These are phyloP conservation scores for Ennomos quercinarius DNA, from an alignment of 2,888 invertebrate genomes.

Conservation along the genomic window DNA sequence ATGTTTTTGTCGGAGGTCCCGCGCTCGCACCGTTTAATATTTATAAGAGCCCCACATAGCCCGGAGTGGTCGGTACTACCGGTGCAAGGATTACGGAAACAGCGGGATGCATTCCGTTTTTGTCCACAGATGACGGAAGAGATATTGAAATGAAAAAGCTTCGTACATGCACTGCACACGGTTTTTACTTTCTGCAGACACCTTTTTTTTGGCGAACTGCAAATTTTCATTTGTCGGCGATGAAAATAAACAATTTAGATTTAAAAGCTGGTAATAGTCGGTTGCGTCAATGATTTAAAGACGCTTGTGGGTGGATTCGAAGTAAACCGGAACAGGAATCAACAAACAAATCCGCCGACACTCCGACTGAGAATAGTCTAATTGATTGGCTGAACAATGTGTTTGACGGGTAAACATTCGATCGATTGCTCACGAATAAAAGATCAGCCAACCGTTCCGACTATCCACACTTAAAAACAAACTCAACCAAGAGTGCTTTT, in stretches of 20 bases:
- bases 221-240: slow-evolving; percentile 8
- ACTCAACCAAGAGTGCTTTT: slow-evolving; percentile 62
- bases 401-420: slow-evolving; percentile 55
- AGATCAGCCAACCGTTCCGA: slow-evolving; percentile 59
- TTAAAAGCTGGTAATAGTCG: slow-evolving; percentile 6
- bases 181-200: slow-evolving; percentile 42
- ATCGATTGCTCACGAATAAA: slow-evolving; percentile 67
- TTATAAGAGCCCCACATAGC: slow-evolving; percentile 77
- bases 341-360: slow-evolving; percentile 34
- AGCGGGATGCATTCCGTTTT: slow-evolving; percentile 69
- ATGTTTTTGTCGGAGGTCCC: slow-evolving; percentile 81
- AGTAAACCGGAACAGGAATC: slow-evolving; percentile 32
- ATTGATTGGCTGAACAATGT: slow-evolving; percentile 58
- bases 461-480: slow-evolving; percentile 54
- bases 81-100: slow-evolving; percentile 72
- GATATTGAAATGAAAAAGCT: slow-evolving; percentile 65
- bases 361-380: slow-evolving; percentile 50
- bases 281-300: slow-evolving; percentile 24
- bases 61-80: slow-evolving; percentile 67
- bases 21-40: slow-evolving; percentile 75
- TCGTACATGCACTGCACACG: slow-evolving; percentile 43
- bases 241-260: not conserved
- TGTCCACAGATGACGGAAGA: slow-evolving; percentile 60
- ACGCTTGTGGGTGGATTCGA: slow-evolving; percentile 28
- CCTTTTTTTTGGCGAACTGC: slow-evolving; percentile 25